These are phyloP conservation scores for Scleropages formosus DNA, from an alignment of 2,797 vertebrate genomes.

Conservation along the genomic window DNA sequence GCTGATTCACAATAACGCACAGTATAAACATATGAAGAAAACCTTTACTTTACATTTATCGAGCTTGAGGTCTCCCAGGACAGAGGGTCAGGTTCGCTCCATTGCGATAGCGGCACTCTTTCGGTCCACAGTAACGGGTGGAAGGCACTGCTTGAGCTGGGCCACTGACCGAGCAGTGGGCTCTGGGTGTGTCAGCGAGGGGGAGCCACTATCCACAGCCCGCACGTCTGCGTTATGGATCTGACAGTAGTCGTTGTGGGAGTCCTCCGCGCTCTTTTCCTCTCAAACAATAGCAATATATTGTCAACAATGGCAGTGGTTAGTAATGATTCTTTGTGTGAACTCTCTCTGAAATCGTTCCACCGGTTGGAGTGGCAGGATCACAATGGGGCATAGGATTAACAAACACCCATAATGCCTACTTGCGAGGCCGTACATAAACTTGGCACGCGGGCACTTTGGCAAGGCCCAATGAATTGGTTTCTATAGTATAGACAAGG, in stretches of 20 bases:
- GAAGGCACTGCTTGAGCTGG: conserved; percentile 34
- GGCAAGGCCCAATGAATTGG: not conserved
- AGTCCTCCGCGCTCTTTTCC: not conserved
- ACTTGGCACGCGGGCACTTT: not conserved
- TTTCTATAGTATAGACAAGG: not conserved
- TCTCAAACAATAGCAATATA: not conserved
- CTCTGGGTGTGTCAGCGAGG: conserved; percentile 62
- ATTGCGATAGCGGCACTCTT: conserved; percentile 4
- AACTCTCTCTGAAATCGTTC: not conserved
- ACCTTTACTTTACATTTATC: conserved; percentile 40
- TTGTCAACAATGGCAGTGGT: conserved; percentile 24
- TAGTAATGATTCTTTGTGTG: conserved; percentile 17
- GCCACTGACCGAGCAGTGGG: conserved; percentile 27
- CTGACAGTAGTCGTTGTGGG: not conserved
- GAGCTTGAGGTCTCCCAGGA: conserved; percentile 8
- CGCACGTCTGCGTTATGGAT: not conserved
- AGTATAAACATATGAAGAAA: conserved; percentile 57
- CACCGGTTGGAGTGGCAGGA: not conserved
- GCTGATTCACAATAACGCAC: conserved; percentile 63
- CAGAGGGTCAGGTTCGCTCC: conserved; percentile 7
- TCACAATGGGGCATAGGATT: not conserved
- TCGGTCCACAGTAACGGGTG: conserved; percentile 9
- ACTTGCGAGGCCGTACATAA: not conserved
- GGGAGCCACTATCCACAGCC: conserved; percentile 32
- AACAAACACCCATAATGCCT: not conserved